Evolutionary conservation across 1,140 invertebrate genomes (phyloP), one percentile per base, ranked within the genome.

Genomic region (Samia ricini): DNA sequence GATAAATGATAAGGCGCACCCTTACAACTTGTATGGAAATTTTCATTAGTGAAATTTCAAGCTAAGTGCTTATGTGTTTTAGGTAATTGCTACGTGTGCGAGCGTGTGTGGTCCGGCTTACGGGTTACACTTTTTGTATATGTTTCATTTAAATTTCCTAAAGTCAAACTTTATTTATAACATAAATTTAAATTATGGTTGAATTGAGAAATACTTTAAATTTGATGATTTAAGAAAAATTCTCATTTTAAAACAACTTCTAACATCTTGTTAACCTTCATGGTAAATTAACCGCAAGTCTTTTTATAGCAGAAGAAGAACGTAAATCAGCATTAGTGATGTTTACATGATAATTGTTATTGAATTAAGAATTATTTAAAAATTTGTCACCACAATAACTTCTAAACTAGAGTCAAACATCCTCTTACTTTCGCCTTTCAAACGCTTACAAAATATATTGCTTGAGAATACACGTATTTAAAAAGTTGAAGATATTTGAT

Each of bases 1-100:
- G 83, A 84, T 86, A 80, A 63, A 65, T 76, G 85, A 86, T 86
- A 86, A 81, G 85, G 76, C 77, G 81, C 78, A 71, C 76, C 85
- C 23, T 56, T 60, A 24, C 68, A 61, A 70, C 67, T 69, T 69
- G 71, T 74, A 79, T 76, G 74, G 81, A 82, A 85, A 82, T 82
- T 87, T 88, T 86, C 85, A 88, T 88, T 86, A 88, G 76, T 80
- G 74, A 81, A 79, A 77, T 83, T 83, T 75, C 81, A 83, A 76
- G 80, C 79, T 81, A 81, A 83, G 71, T 77, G 79, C 71, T 73
- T 83, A 80, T 84, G 76, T 81, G 74, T 72, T 77, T 74, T 78
- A 72, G 70, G 66, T 88, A 87, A 88, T 87, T 83, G 81, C 69
- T 67, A 64, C 81, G 79, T 83, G 85, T 71, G 74, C 57, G 42